Conservation (phyloP, 2,113 vertebrate species). For the Odontophorus gujanensis region DNA sequence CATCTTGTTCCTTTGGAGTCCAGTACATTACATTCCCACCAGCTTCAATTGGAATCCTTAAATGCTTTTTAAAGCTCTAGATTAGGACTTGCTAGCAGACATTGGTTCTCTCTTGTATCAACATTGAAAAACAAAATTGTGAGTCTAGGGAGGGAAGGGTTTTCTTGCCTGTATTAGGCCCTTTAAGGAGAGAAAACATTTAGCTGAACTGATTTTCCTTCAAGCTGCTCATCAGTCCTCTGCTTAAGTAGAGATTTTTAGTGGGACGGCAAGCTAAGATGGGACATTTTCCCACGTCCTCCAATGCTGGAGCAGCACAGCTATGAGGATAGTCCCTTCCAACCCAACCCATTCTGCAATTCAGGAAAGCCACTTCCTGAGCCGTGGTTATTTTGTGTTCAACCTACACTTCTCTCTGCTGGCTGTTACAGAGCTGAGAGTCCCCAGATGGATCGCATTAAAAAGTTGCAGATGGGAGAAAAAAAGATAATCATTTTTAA, state of each 20-base stretch:
- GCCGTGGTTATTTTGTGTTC: neutral
- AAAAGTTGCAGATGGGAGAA: neutral
- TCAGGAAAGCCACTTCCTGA: neutral
- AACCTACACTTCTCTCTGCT: neutral
- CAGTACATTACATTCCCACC: neutral
- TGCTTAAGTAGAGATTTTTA: neutral
- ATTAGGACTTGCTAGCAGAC: neutral
- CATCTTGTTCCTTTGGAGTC: neutral
- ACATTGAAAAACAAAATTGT: neutral
- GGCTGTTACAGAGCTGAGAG: neutral
- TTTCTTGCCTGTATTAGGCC: neutral
- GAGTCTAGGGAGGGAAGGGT: too few relatives aligned
- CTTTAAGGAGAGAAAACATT: neutral
- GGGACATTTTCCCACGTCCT: neutral
- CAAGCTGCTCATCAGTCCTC: accelerated
- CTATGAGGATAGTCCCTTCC: neutral
- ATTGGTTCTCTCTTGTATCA: neutral
- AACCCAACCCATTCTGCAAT: neutral
- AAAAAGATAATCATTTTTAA: neutral
- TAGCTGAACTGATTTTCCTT: neutral
- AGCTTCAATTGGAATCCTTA: neutral
- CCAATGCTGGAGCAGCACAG: neutral
- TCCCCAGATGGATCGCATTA: neutral
- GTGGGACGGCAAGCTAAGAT: neutral
- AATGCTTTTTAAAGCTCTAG: neutral